A percentile compares a stretch with the other conserved stretches of the same genome.
Conservation (phyloP, 2,113 vertebrate species). For the Sialia sialis region DNA sequence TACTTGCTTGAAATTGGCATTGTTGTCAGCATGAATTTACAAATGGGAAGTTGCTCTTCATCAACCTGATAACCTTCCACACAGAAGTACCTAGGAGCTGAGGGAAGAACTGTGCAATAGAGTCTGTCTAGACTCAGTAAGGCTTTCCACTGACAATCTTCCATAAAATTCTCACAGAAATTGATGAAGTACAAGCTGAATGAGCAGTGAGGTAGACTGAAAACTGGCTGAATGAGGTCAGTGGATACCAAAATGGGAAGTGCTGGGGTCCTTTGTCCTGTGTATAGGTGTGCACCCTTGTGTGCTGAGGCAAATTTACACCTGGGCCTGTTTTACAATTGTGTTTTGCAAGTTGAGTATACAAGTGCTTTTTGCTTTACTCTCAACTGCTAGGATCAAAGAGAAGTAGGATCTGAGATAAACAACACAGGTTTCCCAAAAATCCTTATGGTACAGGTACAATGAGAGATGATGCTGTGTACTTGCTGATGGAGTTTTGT, state of each 20-base stretch:
- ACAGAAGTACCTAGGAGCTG: not conserved
- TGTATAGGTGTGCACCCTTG: not conserved
- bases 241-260: not conserved
- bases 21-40: not conserved
- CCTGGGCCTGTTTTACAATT: not conserved
- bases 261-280: not conserved
- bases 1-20: not conserved
- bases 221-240: not conserved
- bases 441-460: not conserved
- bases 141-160: not conserved
- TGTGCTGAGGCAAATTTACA: not conserved
- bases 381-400: not conserved
- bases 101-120: not conserved
- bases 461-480: not conserved
- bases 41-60: not conserved
- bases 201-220: not conserved
- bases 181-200: not conserved
- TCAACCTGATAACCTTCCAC: not conserved
- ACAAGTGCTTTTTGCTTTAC: not conserved
- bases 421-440: not conserved
- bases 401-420: not conserved
- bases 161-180: not conserved
- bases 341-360: not conserved
- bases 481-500: not conserved
- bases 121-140: not conserved